Evolutionary conservation across 2,888 invertebrate species (phyloP), one percentile per base, ranked within the genome.

Genomic region (Troides oblongomaculatus): DNA sequence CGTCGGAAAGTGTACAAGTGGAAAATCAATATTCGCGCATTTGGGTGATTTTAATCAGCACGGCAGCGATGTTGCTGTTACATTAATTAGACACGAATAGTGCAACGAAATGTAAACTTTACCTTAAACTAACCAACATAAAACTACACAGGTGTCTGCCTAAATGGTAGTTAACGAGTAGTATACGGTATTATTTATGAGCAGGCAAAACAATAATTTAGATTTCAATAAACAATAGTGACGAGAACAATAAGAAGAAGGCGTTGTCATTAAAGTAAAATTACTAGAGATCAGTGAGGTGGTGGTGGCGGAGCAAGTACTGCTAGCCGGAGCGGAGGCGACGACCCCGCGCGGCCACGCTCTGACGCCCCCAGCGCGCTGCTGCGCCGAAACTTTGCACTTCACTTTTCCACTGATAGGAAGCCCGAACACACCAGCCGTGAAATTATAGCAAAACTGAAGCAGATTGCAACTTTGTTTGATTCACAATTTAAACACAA

Each of bases 371-470:
- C 74, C 75, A 74, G 72, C 83, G 82, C 82, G 82, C 82, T 82
- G 77, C 77, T 78, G 85, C 88, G 89, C 91, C 90, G 88, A 92
- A 92, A 89, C 92, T 91, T 90, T 83, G 89, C 90, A 90, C 91
- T 91, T 90, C 88, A 89, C 90, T 90, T 90, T 90, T 88, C 89
- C 85, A 89, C 86, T 74, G 80, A 80, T 84, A 90, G 87, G 85
- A 88, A 87, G 85, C 83, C 84, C 81, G 84, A 82, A 81, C 80
- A 83, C 87, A 83, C 83, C 77, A 85, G 81, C 89, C 92, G 89
- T 91, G 90, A 90, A 92, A 92, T 92, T 86, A 85, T 85, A 83
- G 87, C 87, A 85, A 88, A 86, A 84, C 85, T 88, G 87, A 90
- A 75, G 75, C 75, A 75, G 74, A 79, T 79, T 73, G 74, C 75